Evolutionary conservation across 2,888 invertebrate species (phyloP).

Genomic region (Lamellibrachia columna): DNA sequence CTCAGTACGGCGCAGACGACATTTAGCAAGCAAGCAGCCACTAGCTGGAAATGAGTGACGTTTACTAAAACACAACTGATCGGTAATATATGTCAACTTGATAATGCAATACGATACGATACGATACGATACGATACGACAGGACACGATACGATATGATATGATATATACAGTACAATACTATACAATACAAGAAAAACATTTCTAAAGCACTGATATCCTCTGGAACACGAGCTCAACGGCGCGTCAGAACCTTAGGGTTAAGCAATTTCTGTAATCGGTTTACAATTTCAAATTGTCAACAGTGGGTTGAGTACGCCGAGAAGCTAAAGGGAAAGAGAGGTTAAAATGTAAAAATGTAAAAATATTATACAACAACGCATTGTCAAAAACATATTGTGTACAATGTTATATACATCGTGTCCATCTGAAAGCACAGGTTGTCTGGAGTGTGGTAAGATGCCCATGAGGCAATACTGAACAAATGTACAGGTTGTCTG

Average conservation of each 20-base stretch:
- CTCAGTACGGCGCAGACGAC: conserved; percentile 16
- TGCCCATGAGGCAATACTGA: no score
- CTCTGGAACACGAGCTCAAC: neutral
- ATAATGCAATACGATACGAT: no score
- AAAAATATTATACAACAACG: neutral
- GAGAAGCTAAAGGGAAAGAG: neutral
- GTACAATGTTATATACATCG: no score
- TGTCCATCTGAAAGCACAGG: no score
- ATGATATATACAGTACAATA: no score
- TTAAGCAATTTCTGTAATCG: neutral
- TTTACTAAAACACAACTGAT: neutral
- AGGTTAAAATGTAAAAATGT: neutral
- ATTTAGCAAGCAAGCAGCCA: neutral
- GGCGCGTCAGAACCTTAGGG: neutral
- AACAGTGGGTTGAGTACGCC: no score
- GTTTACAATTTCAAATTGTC: no score
- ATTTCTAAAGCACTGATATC: neutral
- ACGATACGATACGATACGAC: no score
- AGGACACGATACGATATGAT: no score
- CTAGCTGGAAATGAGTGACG: neutral
- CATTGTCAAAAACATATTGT: no score
- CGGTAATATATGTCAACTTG: neutral
- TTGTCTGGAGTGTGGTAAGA: no score
- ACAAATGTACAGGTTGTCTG: no score
- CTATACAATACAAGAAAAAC: neutral